Evolutionary conservation across 2,888 invertebrate genomes (phyloP).

Genomic region (Pseudeuparius sepicola): DNA sequence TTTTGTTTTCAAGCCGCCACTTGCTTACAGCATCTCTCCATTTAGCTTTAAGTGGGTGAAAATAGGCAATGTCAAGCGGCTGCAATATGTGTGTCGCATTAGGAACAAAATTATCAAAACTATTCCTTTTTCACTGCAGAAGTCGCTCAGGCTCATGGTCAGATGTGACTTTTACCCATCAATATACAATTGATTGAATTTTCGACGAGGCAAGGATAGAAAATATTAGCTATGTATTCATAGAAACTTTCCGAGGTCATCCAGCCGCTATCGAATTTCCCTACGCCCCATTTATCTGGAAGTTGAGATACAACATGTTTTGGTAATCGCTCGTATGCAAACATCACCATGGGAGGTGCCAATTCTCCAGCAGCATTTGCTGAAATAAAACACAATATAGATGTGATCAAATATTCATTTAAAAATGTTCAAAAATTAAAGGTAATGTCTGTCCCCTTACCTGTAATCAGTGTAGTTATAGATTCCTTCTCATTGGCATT

Average conservation of each 20-base stretch:
- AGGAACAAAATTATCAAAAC: slow-evolving; percentile 19
- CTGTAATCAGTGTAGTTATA: slow-evolving; percentile 1
- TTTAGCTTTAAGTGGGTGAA: not conserved
- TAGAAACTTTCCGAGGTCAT: slow-evolving; percentile 16
- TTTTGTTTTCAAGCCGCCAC: not conserved
- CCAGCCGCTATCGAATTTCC: slow-evolving; percentile 14
- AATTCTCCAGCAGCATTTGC: not conserved
- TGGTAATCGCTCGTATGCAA: not conserved
- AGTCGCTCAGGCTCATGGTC: slow-evolving; percentile 15
- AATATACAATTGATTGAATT: slow-evolving; percentile 9
- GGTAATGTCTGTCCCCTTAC: too few species aligned
- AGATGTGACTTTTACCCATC: slow-evolving; percentile 19
- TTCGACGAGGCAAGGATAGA: slow-evolving; percentile 11
- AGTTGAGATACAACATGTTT: not conserved
- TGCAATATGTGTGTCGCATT: slow-evolving; percentile 16
- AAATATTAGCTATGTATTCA: slow-evolving; percentile 18
- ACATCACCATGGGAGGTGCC: not conserved
- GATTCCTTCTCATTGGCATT: not conserved
- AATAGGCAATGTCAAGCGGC: slow-evolving; percentile 16
- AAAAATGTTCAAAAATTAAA: too few species aligned
- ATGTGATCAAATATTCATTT: too few species aligned
- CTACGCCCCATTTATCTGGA: slow-evolving; percentile 13
- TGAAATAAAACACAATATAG: too few species aligned
- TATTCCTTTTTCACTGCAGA: slow-evolving; percentile 18
- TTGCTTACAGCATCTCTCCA: not conserved